Percentiles rank a stretch among this genome's conserved stretches.
Evolutionary conservation across 2,888 invertebrate species (phyloP).

Genomic region (Orgyia antiqua): DNA sequence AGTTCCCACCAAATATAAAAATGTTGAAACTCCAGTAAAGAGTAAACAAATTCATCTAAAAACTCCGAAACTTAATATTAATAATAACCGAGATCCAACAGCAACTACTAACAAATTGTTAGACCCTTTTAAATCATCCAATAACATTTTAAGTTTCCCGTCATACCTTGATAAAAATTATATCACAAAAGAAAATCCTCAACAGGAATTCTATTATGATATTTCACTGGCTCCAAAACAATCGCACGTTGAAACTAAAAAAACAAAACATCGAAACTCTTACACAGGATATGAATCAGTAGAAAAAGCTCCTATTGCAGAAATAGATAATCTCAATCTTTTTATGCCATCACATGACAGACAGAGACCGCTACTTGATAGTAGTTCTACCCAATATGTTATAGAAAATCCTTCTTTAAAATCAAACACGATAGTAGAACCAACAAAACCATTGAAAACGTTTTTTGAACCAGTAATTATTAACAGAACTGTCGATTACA

Average conservation of each 20-base stretch:
- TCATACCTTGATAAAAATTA: conserved; percentile 23
- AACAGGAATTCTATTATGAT: conserved; percentile 24
- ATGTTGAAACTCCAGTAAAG: conserved; percentile 38
- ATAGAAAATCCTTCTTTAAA: conserved; percentile 3
- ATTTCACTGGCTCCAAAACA: too few species aligned
- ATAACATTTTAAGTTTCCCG: conserved; percentile 14
- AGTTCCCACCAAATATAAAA: too few species aligned
- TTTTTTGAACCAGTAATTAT: conserved; percentile 32
- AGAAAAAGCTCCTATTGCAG: conserved; percentile 35
- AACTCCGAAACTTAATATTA: conserved; percentile 21
- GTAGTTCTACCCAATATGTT: conserved; percentile 3
- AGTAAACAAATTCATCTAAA: conserved; percentile 37
- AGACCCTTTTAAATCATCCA: conserved; percentile 16
- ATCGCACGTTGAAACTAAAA: too few species aligned
- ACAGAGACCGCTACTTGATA: conserved; percentile 11
- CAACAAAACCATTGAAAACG: conserved; percentile 13
- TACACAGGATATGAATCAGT: conserved; percentile 29
- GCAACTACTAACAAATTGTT: conserved; percentile 6
- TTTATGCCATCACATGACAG: conserved; percentile 42
- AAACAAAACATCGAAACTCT: too few species aligned
- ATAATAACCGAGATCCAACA: too few species aligned
- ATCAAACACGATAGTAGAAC: conserved; percentile 3
- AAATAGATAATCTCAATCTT: conserved; percentile 36
- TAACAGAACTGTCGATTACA: conserved; percentile 21
- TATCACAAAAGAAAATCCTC: conserved; percentile 25